A percentile compares a stretch with the other conserved stretches of the same genome.
These are phyloP conservation scores for Cepaea nemoralis DNA, from an alignment of 1,140 invertebrate genomes.

Conservation along the genomic window DNA sequence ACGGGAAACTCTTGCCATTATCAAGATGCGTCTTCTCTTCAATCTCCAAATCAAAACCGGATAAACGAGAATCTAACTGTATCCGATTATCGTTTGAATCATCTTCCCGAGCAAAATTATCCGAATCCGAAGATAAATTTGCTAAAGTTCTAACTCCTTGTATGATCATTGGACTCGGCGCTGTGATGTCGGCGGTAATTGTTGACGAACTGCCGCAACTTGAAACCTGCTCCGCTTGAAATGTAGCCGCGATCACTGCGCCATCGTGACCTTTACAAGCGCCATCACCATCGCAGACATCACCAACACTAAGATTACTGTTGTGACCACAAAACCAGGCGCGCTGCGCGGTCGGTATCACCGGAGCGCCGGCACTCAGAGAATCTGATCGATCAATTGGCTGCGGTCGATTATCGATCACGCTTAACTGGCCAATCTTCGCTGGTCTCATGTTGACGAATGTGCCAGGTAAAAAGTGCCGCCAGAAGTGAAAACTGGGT, in stretches of 20 bases:
- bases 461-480: not conserved
- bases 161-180: too few species aligned
- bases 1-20: too few species aligned
- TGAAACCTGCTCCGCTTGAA: not conserved
- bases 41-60: too few species aligned
- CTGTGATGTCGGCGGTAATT: not conserved
- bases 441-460: constrained; percentile 5
- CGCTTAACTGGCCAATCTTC: constrained; percentile 12
- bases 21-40: too few species aligned
- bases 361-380: not conserved
- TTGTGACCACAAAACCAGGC: not conserved
- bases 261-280: not conserved
- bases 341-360: not conserved
- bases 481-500: too few species aligned
- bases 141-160: not conserved
- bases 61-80: too few species aligned
- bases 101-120: too few species aligned
- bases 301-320: not conserved
- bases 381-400: constrained; percentile 7
- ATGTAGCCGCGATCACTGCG: too few species aligned
- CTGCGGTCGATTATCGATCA: constrained; percentile 4
- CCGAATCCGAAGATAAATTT: not conserved
- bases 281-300: not conserved
- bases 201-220: not conserved
- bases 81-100: too few species aligned